Base-by-base conservation (phyloP, 1,140 invertebrate genomes). In the Scaptomyza graminum region DNA sequence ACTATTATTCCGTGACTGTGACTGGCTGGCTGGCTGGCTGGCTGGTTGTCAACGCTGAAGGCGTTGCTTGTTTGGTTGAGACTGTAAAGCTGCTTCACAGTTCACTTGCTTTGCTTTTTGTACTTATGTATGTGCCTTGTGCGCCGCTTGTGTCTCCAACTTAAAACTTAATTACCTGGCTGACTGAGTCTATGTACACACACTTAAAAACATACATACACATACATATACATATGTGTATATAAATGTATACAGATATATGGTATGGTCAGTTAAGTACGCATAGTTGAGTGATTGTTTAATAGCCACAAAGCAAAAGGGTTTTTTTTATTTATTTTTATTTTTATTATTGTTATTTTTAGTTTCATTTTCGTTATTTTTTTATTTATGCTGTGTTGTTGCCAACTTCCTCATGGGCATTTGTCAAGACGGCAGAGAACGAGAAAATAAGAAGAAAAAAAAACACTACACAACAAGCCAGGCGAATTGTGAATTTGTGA, bases 91-190 rank as follows among this genome's bases (percentile, higher is more conserved):
- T 64, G 47, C 76, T 70, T 81, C 50, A 81, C 50, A 81, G 74
- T 69, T 69, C 62, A 71, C 54, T 81, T 49, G 54, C 75, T 66
- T 76, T 62, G 31, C 31, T 9, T 34, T 34, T 34, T 9, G 31
- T 34, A 8, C 1, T 34, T 34, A 9, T 9, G 31, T 34, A 8
- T 34, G 64, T 70, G 55, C 31, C 60, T 57, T 22, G 2, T 22
- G 18, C 18, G 18, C 18, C 4, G 18, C 18, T 22, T 60, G 41
- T 31, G 60, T 55, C 47, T 66, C 46, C 2, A 77, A 87, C 81
- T 84, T 77, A 67, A 71, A 84, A 84, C 82, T 81, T 82, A 87
- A 87, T 87, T 87, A 87, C 77, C 81, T 57, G 43, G 54, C 50
- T 28, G 75, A 82, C 46, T 55, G 41, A 54, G 63, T 66, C 51